A percentile compares a stretch with the other conserved stretches of the same genome.
These are phyloP conservation scores for Drosophila bipectinata DNA, from an alignment of 1,140 invertebrate species.

Conservation along the genomic window DNA sequence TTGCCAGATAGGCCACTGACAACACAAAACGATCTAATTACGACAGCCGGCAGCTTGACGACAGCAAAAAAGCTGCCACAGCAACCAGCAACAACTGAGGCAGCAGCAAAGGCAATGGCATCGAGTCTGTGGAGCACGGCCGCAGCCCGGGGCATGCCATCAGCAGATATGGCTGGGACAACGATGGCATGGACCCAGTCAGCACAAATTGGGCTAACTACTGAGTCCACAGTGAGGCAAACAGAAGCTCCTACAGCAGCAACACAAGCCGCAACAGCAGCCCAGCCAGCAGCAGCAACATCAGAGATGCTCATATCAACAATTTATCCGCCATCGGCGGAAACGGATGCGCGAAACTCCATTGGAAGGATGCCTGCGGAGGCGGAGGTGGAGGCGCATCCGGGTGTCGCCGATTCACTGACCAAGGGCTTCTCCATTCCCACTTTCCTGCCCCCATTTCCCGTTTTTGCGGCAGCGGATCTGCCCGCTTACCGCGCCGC, in stretches of 20 bases:
- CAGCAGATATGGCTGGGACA: constrained; percentile 54
- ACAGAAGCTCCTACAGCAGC: constrained; percentile 27
- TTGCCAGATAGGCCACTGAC: constrained; percentile 75
- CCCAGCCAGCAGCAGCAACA: constrained; percentile 4
- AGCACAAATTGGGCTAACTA: constrained; percentile 74
- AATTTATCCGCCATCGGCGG: constrained; percentile 62
- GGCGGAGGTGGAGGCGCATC: constrained; percentile 28
- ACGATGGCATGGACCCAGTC: constrained; percentile 50
- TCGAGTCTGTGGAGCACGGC: constrained; percentile 27
- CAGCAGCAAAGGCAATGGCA: constrained; percentile 19
- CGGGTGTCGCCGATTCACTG: constrained; percentile 65
- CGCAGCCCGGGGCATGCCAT: constrained; percentile 54
- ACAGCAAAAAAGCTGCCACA: constrained; percentile 57
- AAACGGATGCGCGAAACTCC: constrained; percentile 70
- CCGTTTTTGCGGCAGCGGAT: constrained; percentile 77
- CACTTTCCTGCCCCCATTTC: constrained; percentile 80
- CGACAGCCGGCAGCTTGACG: constrained; percentile 72
- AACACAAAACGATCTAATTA: constrained; percentile 82
- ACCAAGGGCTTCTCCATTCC: constrained; percentile 81
- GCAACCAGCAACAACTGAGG: constrained; percentile 18
- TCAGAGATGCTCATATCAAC: constrained; percentile 68
- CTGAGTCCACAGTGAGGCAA: constrained; percentile 39
- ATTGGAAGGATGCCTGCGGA: constrained; percentile 49
- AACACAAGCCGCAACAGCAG: constrained; percentile 4
- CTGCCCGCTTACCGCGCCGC: constrained; percentile 72